Evolutionary conservation across 2,888 invertebrate genomes (phyloP), one percentile per base, ranked within the genome.

Genomic region (Tenthredo distinguenda): DNA sequence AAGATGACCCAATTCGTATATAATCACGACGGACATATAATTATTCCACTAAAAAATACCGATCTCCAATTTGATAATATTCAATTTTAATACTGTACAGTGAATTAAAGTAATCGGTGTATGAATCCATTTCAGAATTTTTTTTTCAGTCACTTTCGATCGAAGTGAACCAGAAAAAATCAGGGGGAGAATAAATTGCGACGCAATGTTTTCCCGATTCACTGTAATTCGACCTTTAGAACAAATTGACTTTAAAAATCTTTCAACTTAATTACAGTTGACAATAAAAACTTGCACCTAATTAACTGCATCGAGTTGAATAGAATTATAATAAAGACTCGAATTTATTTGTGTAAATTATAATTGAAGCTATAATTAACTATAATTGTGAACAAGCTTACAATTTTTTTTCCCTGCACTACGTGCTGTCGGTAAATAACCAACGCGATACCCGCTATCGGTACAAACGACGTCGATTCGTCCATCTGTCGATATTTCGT

Each of bases 1-100:
- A 77, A 77, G 31, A 47, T 55, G 77, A 50, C 77, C 77, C 77
- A 50, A 55, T 77, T 77, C 77, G 18, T 74, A 26, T 43, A 55
- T 55, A 74, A 74, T 74, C 74, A 74, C 74, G n/a, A n/a, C 40
- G 15, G 18, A n/a, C 26, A 21, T 21, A 43, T 43, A 43, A 43
- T 74, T 74, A 74, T 74, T 74, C n/a, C 21, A 21, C 7, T 21
- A 40, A 74, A 43, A 74, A 26, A 40, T 74, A n/a, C 74, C 21
- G 12, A 18, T 34, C 12, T 12, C 68, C 34, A 15, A 68, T 31
- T 34, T 12, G 7, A 7, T 58, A 0, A 18, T 58, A 55, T 55
- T 55, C 55, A 18, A 1, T 55, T 62, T 62, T 26, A 26, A 21
- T 62, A 26, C 62, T 62, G 9, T 21, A 21, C 21, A 10, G 9